Conservation (phyloP, 2,113 vertebrate genomes). For the Hemibagrus wyckioides region DNA sequence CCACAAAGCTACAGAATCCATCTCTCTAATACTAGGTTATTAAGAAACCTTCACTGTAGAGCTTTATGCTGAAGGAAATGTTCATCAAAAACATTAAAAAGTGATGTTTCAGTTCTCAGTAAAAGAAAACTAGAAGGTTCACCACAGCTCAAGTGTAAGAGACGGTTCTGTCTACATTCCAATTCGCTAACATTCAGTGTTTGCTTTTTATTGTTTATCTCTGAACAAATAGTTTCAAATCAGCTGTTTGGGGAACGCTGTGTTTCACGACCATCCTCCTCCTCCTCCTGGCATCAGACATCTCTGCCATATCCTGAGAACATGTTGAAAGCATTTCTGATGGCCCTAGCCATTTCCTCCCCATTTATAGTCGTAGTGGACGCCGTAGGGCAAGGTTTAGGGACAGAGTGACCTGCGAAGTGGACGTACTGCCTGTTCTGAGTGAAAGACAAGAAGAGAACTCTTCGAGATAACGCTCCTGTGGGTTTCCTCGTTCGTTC, state of each 20-base stretch:
- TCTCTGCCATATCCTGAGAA: too few relatives aligned
- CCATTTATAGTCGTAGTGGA: not conserved
- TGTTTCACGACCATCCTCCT: not conserved
- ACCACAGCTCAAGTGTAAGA: too few relatives aligned
- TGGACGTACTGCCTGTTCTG: not conserved
- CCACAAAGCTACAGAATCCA: too few relatives aligned
- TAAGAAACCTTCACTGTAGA: not conserved
- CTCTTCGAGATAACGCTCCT: not conserved
- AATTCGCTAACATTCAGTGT: not conserved
- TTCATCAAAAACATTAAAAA: not conserved
- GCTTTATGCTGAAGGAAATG: not conserved
- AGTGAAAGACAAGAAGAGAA: not conserved
- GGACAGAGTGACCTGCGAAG: not conserved
- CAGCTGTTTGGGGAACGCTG: constrained; percentile 9
- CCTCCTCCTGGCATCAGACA: too few relatives aligned
- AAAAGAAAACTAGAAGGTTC: not conserved
- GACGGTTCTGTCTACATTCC: not conserved
- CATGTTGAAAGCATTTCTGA: not conserved
- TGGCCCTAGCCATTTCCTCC: not conserved
- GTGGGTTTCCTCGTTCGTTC: not conserved
- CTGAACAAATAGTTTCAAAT: not conserved
- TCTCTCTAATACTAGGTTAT: not conserved
- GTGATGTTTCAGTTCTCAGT: not conserved
- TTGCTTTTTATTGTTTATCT: not conserved
- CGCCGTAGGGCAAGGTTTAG: not conserved